phyloP scores from a whole-genome alignment of 2,888 invertebrate species.

The Erebia ligea region DNA sequence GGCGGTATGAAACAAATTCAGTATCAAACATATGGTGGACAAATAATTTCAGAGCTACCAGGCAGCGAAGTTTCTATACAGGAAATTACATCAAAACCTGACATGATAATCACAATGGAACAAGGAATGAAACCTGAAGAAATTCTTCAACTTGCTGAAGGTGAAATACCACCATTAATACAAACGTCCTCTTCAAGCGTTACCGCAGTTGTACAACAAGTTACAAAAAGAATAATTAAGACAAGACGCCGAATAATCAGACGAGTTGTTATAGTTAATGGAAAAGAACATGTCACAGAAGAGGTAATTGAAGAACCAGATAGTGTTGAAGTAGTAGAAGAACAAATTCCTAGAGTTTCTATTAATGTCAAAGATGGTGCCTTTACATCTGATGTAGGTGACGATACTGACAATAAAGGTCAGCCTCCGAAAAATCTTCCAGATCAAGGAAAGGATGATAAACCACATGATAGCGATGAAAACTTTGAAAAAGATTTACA shows the following conservation, averaged over 20 bases:
- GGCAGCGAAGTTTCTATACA: slow-evolving; percentile 85
- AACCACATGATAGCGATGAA: slow-evolving; percentile 38
- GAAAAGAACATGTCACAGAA: slow-evolving; percentile 92
- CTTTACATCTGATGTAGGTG: slow-evolving; percentile 64
- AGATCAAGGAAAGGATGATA: slow-evolving; percentile 36
- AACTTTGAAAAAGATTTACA: slow-evolving; percentile 39
- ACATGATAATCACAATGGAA: slow-evolving; percentile 82
- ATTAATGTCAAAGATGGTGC: slow-evolving; percentile 85
- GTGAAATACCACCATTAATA: slow-evolving; percentile 68
- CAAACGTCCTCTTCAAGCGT: slow-evolving; percentile 88
- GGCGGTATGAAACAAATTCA: slow-evolving; percentile 85
- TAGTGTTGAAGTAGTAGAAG: slow-evolving; percentile 87
- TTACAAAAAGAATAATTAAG: slow-evolving; percentile 89
- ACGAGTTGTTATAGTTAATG: slow-evolving; percentile 90
- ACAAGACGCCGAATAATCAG: slow-evolving; percentile 90
- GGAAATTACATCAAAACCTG: slow-evolving; percentile 86
- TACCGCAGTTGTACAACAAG: slow-evolving; percentile 91
- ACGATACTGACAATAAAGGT: slow-evolving; percentile 53
- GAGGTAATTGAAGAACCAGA: slow-evolving; percentile 94
- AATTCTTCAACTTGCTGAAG: slow-evolving; percentile 69
- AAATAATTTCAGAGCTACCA: slow-evolving; percentile 84
- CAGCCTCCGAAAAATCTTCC: slow-evolving; percentile 50
- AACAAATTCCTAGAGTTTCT: slow-evolving; percentile 88
- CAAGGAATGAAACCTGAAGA: slow-evolving; percentile 81
- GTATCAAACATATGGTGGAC: slow-evolving; percentile 85